Percentiles rank a stretch among this genome's conserved stretches.
Evolutionary conservation across 2,113 vertebrate species (phyloP).

Genomic region (Xenopus laevis): DNA sequence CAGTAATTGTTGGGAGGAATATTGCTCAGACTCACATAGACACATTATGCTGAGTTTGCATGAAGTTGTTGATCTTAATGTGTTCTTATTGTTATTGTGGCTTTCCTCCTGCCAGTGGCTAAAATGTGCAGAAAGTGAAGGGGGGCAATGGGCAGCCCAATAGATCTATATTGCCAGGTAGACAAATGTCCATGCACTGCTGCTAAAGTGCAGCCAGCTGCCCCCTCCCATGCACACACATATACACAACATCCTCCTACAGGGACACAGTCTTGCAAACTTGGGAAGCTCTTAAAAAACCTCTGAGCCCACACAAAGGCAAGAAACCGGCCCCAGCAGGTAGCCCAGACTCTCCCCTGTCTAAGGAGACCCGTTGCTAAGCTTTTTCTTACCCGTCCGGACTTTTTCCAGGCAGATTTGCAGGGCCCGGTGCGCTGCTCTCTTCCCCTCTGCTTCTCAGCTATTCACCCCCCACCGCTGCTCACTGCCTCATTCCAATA

Average conservation of each 20-base stretch:
- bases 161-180: neutral
- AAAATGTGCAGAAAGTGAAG: conserved; percentile 12
- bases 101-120: neutral
- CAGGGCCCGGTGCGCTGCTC: conserved; percentile 31
- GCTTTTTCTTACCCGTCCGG: conserved; percentile 38
- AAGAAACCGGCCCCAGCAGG: conserved; percentile 27
- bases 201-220: conserved; percentile 35
- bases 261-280: conserved; percentile 40
- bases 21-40: neutral
- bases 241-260: conserved; percentile 43
- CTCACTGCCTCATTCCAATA: conserved; percentile 46
- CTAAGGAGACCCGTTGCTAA: conserved; percentile 39
- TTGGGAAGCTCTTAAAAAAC: conserved; percentile 42
- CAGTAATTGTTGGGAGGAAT: neutral
- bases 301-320: neutral
- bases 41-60: conserved; percentile 34
- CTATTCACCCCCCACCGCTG: conserved; percentile 41
- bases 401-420: conserved; percentile 40
- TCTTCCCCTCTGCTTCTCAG: conserved; percentile 28
- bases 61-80: conserved; percentile 34
- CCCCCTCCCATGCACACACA: conserved; percentile 35
- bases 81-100: conserved; percentile 1
- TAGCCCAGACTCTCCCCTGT: conserved; percentile 21
- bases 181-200: conserved; percentile 10
- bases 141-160: neutral